Evolutionary conservation across 2,797 vertebrate species (phyloP).

Genomic region (Paedocypris micromegethes): DNA sequence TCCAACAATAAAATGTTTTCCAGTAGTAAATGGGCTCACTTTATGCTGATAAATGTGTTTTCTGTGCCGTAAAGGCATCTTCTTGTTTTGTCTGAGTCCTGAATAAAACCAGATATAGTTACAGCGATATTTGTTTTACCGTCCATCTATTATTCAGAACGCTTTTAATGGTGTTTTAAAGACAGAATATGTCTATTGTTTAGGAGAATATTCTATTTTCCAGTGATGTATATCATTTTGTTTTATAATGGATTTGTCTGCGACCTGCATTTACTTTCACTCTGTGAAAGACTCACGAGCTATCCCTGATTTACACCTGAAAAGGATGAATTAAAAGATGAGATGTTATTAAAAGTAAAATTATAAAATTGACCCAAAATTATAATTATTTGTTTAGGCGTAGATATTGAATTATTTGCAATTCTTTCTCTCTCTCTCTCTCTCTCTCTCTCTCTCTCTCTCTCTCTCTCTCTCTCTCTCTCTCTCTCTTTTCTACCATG

Average conservation of each 20-base stretch:
- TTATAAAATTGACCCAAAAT: no score
- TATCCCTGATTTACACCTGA: neutral
- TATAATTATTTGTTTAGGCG: no score
- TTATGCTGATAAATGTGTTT: conserved; percentile 11
- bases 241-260: conserved; percentile 41
- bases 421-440: no score
- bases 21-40: no score
- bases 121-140: conserved; percentile 48
- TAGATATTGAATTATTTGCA: no score
- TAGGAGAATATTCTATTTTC: conserved; percentile 19
- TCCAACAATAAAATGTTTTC: no score
- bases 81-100: conserved; percentile 26
- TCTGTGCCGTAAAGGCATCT: conserved; percentile 13
- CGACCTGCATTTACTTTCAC: conserved; percentile 29
- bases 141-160: conserved; percentile 55
- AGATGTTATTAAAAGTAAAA: no score
- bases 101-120: conserved; percentile 41
- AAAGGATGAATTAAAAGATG: no score
- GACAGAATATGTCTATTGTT: conserved; percentile 38
- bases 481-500: no score
- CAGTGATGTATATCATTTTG: conserved; percentile 38
- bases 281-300: conserved; percentile 13
- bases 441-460: no score
- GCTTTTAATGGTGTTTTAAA: conserved; percentile 47
- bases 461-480: no score